Base-by-base conservation (phyloP, 2,797 vertebrate genomes). In the Lagodon rhomboides region DNA sequence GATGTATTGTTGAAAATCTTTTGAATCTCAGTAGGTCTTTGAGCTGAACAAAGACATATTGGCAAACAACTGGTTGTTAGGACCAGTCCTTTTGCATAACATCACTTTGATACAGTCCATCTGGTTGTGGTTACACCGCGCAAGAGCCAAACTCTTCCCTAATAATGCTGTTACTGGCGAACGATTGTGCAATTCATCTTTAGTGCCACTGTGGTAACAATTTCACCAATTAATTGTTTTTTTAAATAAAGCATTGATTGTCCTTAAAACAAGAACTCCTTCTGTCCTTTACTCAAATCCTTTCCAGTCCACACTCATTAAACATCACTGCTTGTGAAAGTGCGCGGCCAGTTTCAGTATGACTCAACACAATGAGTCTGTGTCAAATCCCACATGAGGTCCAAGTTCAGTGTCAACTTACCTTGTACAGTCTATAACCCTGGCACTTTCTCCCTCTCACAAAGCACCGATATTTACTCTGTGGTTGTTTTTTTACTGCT, bases 111-210 rank as follows among this genome's bases (percentile, higher is more conserved):
- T 71, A 60, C 47, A 74, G 51, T 60, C 68, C 89, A 92, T 91
- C 77, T 94, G 92, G 89, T 91, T 89, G 76, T 79, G 65, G 75
- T 95, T 94, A 86, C 56, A 56, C 55, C 73, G 50, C 64, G 46
- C 51, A 47, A 73, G 67, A 85, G 68, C 68, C 79, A 86, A 81
- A 66, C 44, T 66, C 61, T 15, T 73, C 74, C 74, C 61, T 85
- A 75, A 67, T 69, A 50, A 72, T 61, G 3, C 63, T 73, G 44
- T 43, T 66, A 25, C 56, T 78, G 41, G 43, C 51, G 50, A 67
- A 51, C 79, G 23, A 70, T 49, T n/a, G 41, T 58, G 22, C 12
- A 43, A 78, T 80, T 75, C 8, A 53, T 75, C 70, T 72, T 59
- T 6, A 75, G 63, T 34, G 81, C 75, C 56, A 85, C 68, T 20